A percentile compares a stretch with the other conserved stretches of the same genome.
phyloP scores from a whole-genome alignment of 2,113 vertebrate genomes.

The Archilochus colubris region DNA sequence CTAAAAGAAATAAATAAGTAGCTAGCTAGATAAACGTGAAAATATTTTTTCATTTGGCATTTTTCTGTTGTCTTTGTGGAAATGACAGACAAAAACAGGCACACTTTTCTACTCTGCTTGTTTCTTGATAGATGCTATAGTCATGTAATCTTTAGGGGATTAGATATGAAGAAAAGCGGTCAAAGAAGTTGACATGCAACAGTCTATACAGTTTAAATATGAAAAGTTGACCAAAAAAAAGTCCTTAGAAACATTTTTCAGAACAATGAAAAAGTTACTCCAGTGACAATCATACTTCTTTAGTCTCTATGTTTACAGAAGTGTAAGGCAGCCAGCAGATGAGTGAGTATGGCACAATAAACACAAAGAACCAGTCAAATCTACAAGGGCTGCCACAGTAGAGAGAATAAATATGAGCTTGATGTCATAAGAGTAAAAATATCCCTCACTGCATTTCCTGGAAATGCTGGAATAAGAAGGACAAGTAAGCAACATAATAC shows the following conservation, averaged over 20 bases:
- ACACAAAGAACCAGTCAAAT: background rate
- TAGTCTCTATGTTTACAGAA: background rate
- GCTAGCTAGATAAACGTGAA: background rate
- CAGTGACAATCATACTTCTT: background rate
- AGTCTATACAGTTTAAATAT: background rate
- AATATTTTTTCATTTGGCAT: background rate
- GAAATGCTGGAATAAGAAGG: background rate
- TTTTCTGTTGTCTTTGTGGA: background rate
- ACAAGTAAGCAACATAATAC: background rate
- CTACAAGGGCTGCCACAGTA: background rate
- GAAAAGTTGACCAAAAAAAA: background rate
- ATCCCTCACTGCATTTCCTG: background rate
- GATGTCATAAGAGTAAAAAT: conserved; percentile 11
- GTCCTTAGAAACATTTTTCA: background rate
- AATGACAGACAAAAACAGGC: background rate
- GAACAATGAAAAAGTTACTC: background rate
- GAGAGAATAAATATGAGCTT: background rate
- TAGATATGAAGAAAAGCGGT: background rate
- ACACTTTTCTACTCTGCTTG: background rate
- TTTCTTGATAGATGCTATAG: background rate
- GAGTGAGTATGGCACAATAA: background rate
- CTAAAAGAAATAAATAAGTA: background rate
- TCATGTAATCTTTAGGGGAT: background rate
- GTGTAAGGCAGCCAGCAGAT: background rate
- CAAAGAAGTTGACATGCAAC: background rate